Conservation (phyloP, 2,113 vertebrate genomes). For the western clawed frog (Xenopus tropicalis) region DNA sequence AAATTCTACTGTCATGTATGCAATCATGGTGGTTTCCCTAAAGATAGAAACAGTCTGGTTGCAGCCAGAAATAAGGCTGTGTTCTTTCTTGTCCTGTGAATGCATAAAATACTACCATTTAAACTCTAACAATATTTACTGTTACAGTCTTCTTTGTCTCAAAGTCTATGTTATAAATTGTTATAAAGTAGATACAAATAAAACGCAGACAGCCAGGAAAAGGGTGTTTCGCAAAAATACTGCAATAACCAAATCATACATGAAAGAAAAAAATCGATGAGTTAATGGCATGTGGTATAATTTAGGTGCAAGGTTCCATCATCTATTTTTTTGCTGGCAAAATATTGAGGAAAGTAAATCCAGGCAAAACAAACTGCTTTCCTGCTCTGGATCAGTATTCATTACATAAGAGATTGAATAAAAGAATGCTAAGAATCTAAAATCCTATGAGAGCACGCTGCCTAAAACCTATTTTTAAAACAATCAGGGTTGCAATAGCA, state of each 20-base stretch:
- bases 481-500: constrained; percentile 73
- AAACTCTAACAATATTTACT: too few species aligned
- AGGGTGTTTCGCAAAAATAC: background rate
- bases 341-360: constrained; percentile 45
- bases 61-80: too few species aligned
- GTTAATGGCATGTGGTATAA: background rate
- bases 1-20: too few species aligned
- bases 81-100: too few species aligned
- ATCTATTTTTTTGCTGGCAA: background rate
- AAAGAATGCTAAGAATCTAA: constrained; percentile 60
- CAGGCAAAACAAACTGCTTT: constrained; percentile 48
- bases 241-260: background rate
- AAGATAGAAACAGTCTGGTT: too few species aligned
- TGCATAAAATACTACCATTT: too few species aligned
- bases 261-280: background rate
- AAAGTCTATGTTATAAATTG: too few species aligned
- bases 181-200: too few species aligned
- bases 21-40: too few species aligned
- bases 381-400: constrained; percentile 51
- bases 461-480: constrained; percentile 74
- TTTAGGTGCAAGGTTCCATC: constrained; percentile 36
- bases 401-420: constrained; percentile 63
- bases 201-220: too few species aligned
- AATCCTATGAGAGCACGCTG: constrained; percentile 56
- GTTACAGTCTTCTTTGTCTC: too few species aligned